Conservation (phyloP, 2,113 vertebrate genomes). For the Piprites chloris region DNA sequence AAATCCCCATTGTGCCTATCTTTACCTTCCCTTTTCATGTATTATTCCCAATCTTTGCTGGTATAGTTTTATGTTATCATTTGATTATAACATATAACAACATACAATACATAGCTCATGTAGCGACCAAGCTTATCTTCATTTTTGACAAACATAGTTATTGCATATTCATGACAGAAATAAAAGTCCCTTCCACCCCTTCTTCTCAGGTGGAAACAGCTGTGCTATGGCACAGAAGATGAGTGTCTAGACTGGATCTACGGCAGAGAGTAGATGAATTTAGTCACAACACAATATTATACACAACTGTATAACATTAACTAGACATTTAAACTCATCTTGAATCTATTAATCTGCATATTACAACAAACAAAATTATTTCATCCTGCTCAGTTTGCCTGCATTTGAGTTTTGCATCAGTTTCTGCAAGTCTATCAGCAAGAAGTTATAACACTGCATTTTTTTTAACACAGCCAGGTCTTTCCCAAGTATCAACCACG, state of each 20-base stretch:
- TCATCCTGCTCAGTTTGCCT: not conserved
- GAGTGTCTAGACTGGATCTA: too few relatives aligned
- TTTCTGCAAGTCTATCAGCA: not conserved
- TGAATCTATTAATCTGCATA: not conserved
- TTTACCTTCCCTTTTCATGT: not conserved
- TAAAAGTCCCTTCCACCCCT: not conserved
- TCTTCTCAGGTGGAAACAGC: not conserved
- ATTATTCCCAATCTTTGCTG: not conserved
- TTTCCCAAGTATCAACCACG: not conserved
- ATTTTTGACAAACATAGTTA: not conserved
- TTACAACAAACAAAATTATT: not conserved
- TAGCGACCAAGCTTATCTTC: not conserved
- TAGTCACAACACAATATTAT: fast-evolving
- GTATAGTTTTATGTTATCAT: not conserved
- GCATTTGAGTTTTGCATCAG: not conserved
- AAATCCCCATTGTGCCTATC: fast-evolving
- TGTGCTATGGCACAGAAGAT: not conserved
- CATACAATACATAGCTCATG: not conserved
- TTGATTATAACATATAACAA: not conserved
- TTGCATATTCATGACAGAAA: not conserved
- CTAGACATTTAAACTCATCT: not conserved
- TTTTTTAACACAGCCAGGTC: not conserved
- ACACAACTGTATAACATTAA: not conserved
- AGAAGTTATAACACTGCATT: not conserved
- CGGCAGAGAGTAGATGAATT: not conserved